A percentile compares a stretch with the other conserved stretches of the same genome.
Conservation (phyloP, 2,113 vertebrate genomes). For the Eolophus roseicapilla region DNA sequence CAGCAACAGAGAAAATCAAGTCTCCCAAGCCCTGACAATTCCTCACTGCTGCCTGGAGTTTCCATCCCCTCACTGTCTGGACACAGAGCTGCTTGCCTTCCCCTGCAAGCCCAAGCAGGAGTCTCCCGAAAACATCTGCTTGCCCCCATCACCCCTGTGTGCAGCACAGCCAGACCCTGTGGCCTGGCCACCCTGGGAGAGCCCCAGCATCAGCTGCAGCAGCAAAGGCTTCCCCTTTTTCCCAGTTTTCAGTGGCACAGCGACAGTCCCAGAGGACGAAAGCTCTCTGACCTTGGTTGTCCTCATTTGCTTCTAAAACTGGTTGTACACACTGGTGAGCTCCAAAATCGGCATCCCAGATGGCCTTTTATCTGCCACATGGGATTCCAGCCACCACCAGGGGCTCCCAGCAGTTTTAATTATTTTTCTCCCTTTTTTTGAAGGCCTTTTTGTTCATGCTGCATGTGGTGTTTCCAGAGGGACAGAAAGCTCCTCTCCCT, state of each 20-base stretch:
- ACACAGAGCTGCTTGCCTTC: not conserved
- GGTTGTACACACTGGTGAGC: not conserved
- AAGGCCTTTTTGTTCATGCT: not conserved
- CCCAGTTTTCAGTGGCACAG: not conserved
- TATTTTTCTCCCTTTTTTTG: slow-evolving; percentile 18
- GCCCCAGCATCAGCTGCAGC: not conserved
- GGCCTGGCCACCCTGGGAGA: not conserved
- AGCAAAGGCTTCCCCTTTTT: not conserved
- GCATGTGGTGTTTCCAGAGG: not conserved
- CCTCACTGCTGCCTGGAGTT: not conserved
- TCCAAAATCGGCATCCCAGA: slow-evolving; percentile 12
- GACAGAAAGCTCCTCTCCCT: not conserved
- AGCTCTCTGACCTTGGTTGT: slow-evolving; percentile 13
- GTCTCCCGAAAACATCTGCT: not conserved
- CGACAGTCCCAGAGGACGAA: not conserved
- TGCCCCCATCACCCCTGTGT: not conserved
- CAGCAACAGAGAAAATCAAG: not conserved
- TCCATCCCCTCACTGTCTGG: not conserved
- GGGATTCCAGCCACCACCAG: not conserved
- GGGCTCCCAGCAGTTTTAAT: slow-evolving; percentile 17
- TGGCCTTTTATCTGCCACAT: not conserved
- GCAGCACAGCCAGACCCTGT: not conserved
- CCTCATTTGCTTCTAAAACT: slow-evolving; percentile 44
- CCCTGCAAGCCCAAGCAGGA: not conserved
- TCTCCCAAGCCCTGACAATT: not conserved